Evolutionary conservation across 2,797 vertebrate genomes (phyloP).

Genomic region (Anniella stebbinsi): DNA sequence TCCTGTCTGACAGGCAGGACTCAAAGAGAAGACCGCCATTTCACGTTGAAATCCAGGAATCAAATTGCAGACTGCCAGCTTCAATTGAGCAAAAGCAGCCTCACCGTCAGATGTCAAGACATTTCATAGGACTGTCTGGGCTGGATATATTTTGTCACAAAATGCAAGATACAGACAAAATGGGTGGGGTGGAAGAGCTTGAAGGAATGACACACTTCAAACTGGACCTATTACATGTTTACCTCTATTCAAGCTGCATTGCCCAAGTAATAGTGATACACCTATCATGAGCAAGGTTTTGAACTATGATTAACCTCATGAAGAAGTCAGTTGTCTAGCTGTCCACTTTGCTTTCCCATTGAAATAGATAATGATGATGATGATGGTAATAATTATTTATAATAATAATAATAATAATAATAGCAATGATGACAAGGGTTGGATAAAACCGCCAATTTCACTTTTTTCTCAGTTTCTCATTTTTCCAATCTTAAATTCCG

Average conservation of each 20-base stretch:
- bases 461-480: no score
- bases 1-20: slow-evolving; percentile 62
- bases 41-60: slow-evolving; percentile 63
- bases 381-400: no score
- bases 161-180: slow-evolving; percentile 12
- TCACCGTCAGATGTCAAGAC: slow-evolving; percentile 54
- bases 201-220: slow-evolving; percentile 26
- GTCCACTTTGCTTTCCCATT: slow-evolving; percentile 39
- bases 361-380: slow-evolving; percentile 6
- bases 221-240: slow-evolving; percentile 49
- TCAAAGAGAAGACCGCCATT: slow-evolving; percentile 56
- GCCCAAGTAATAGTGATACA: slow-evolving; percentile 15
- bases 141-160: slow-evolving; percentile 57
- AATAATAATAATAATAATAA: no score
- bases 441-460: no score
- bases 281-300: slow-evolving; percentile 23
- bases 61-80: slow-evolving; percentile 60
- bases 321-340: slow-evolving; percentile 41
- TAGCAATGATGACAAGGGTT: neutral
- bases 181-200: neutral
- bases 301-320: slow-evolving; percentile 55
- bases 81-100: slow-evolving; percentile 52
- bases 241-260: slow-evolving; percentile 12
- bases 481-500: no score
- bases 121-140: slow-evolving; percentile 45